Evolutionary conservation across 2,797 vertebrate species (phyloP), one percentile per base, ranked within the genome.

Genomic region (Karalla daura): DNA sequence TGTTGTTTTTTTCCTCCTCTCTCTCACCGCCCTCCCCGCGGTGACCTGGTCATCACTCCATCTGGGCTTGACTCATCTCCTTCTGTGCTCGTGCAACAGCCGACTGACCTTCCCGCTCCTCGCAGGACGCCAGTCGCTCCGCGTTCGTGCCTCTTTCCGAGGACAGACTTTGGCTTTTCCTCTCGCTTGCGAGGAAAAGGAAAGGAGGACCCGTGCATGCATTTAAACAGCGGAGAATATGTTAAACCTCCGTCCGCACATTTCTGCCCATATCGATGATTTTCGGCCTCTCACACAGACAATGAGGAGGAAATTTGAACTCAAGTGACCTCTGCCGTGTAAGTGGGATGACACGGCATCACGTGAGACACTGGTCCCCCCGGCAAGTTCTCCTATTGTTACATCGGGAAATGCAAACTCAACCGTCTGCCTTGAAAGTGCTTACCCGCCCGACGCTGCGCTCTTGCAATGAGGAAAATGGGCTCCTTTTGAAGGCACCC

Each of bases 51-150:
- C 77, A 41, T 65, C 7, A 5, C 63, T 87, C 86, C 86, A 85
- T 86, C 85, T 88, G 85, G 78, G 44, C 63, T 14, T 52, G 66
- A 86, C 76, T 74, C 85, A 52, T 64, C 68, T 66, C 81, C 79
- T 54, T 75, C 75, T 82, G 73, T 62, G 74, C 71, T 80, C 50
- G n/a, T 21, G 28, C 63, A 43, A 18, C 45, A 63, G 68, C 40
- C 23, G 46, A 63, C 59, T 63, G 74, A 83, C 81, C 84, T 85
- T 76, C 53, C 59, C n/a, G 20, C 76, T 52, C 21, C 18, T 44
- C 12, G 18, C 18, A 49, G 53, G 55, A 60, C 53, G 41, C 43
- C 40, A 66, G 32, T 25, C 41, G 3, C 65, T 78, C 36, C 14
- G 15, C 20, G 17, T 36, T 56, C 39, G 5, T 35, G 70, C 41